phyloP scores from a whole-genome alignment of 53 echinoderm and acorn worm genomes.

The Paracentrotus lividus region DNA sequence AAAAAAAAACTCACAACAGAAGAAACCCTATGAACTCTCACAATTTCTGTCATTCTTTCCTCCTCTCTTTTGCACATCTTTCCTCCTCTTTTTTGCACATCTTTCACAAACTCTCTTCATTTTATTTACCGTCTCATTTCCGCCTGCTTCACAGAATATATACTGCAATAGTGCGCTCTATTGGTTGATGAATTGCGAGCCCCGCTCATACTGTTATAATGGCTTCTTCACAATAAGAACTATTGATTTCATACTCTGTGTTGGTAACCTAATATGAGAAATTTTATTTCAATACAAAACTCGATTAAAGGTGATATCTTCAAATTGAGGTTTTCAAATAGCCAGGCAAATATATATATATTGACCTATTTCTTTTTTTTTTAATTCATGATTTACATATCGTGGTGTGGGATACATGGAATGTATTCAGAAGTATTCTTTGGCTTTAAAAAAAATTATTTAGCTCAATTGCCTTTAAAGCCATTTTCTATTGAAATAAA shows the following conservation, averaged over 20 bases:
- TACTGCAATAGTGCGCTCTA: slow-evolving; percentile 2
- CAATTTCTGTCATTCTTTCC: neutral
- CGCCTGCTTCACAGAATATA: neutral
- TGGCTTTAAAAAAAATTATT: too few relatives aligned
- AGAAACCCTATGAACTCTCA: too few relatives aligned
- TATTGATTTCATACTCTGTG: slow-evolving; percentile 24
- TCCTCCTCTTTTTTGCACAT: too few relatives aligned
- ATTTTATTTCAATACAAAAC: neutral
- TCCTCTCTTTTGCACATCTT: neutral
- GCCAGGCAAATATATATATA: neutral
- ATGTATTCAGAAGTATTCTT: too few relatives aligned
- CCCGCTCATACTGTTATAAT: slow-evolving; percentile 18
- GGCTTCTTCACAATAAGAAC: slow-evolving; percentile 14
- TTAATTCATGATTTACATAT: too few relatives aligned
- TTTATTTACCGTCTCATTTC: neutral
- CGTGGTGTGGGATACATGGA: too few relatives aligned
- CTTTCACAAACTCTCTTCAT: neutral
- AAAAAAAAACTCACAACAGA: too few relatives aligned
- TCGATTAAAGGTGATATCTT: neutral
- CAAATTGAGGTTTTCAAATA: neutral
- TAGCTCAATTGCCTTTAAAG: neutral
- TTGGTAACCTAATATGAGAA: slow-evolving; percentile 26
- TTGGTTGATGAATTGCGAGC: neutral
- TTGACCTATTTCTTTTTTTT: neutral
- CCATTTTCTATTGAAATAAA: neutral